Evolutionary conservation across 23 tunicate genomes (phyloP), one percentile per base, ranked within the genome.

Genomic region (Aplidium turbinatum): DNA sequence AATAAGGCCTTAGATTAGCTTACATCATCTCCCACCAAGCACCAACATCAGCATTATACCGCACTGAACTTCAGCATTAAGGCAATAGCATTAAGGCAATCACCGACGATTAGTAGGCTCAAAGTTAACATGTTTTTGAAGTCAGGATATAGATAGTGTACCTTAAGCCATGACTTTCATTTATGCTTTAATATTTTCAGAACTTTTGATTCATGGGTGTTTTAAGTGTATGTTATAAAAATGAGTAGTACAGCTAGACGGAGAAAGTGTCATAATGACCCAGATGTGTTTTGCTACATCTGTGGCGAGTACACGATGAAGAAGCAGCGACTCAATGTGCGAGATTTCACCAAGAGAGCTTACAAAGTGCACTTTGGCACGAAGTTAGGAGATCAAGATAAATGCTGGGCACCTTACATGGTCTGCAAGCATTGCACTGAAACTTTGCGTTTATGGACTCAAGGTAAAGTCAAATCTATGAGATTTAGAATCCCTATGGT

Each of bases 271-370:
- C 61, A 38, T 0, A 42, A 71, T 0, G 13, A 71, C 31, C 62
- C 77, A 71, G 77, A 71, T 24, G 62, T 28, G 22, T 71, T 71
- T 52, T 71, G 77, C 77, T 71, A 71, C 62, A 71, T 71, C 23
- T 50, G 63, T 71, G 58, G 77, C 16, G 77, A 71, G 21, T 47
- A 71, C 38, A 51, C 33, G 35, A 25, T 51, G 62, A 28, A 5
- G 0, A 50, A 48, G 77, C 39, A 51, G 39, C 50, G 64, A 25
- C 31, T 52, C 13, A 51, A 52, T 31, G 61, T 71, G 61, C 26
- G 77, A 51, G 62, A 71, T 31, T 48, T 47, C 22, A 52, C 62
- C 64, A 71, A 52, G 64, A 48, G 36, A 19, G 63, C 62, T 42
- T 71, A 71, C 38, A 30, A 71, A 52, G 62, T 20, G 39, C 51